Evolutionary conservation across 2,888 invertebrate species (phyloP), one percentile per base, ranked within the genome.

Genomic region (Selenia dentaria): DNA sequence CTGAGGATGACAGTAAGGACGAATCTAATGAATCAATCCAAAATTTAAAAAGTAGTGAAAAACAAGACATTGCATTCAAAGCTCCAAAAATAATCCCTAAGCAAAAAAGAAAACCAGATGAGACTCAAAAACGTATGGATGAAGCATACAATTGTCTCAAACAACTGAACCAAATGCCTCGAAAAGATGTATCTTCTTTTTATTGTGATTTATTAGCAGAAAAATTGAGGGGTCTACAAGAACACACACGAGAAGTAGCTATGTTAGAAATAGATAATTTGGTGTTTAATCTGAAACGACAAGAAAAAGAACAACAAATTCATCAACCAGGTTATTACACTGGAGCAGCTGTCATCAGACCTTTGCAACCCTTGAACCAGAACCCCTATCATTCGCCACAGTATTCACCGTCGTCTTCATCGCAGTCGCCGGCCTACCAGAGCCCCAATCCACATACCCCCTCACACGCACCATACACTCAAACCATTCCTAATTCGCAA

Each of bases 1-100:
- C n/a, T 24, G 22, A 22, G 9, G 34, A 34, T 34, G 34, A 34
- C 9, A 25, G 34, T 34, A 34, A 34, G 34, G 24, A 34, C 34
- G 34, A 34, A 34, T 34, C n/a, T 34, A 34, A 22, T 34, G 34
- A n/a, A 34, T 34, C 34, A 34, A 34, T 24, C 25, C 34, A 34
- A 34, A 34, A 34, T 34, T 34, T 25, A 34, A 9, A 34, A 34
- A 34, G 34, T 34, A 34, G 34, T 34, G 34, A 34, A 34, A 10
- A 34, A 24, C 34, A 25, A 9, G 34, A 34, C 34, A 34, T 34
- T 34, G 22, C 34, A 34, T 34, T 24, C 34, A 34, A 34, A 29
- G 20, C 34, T 34, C 34, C 34, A 34, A 34, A 34, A 34, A 34
- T 24, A 34, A 34, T 34, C 25, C 34, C 34, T 11, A 34, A 34